Evolutionary conservation across 2,113 vertebrate genomes (phyloP).

Genomic region (Oncorhynchus gorbuscha): DNA sequence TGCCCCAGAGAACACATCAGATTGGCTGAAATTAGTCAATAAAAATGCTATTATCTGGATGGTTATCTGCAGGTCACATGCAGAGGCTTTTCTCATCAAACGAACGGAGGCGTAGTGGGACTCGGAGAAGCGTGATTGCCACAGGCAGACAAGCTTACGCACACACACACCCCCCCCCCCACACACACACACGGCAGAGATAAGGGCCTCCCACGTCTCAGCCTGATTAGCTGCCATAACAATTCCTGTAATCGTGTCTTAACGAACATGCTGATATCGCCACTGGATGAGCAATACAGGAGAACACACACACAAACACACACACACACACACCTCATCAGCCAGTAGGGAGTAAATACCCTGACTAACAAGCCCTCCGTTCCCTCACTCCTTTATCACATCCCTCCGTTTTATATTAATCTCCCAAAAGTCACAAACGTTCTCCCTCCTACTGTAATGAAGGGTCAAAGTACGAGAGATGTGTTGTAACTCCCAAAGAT

Average conservation of each 20-base stretch:
- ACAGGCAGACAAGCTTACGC: constrained; percentile 6
- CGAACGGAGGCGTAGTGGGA: constrained; percentile 11
- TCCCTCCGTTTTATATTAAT: constrained; percentile 4
- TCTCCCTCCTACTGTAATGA: background rate
- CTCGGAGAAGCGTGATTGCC: constrained; percentile 3
- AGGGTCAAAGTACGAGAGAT: no score
- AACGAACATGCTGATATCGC: constrained; percentile 52
- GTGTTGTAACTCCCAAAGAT: no score
- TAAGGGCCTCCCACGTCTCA: constrained; percentile 36
- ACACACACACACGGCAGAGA: constrained; percentile 16
- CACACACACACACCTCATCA: constrained; percentile 33
- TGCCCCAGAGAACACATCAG: constrained; percentile 57
- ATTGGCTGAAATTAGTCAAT: constrained; percentile 68
- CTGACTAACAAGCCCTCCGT: constrained; percentile 40
- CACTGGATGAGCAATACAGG: constrained; percentile 25
- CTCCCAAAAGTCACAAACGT: no score
- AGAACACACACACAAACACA: constrained; percentile 16
- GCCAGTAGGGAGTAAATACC: constrained; percentile 37
- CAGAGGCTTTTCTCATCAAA: constrained; percentile 39
- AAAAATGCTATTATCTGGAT: constrained; percentile 67
- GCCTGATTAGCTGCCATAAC: constrained; percentile 53
- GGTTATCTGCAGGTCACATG: constrained; percentile 54
- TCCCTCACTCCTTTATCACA: constrained; percentile 40
- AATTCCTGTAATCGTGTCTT: constrained; percentile 63
- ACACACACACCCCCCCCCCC: background rate